phyloP scores from a whole-genome alignment of 1,140 invertebrate genomes.

The Parasteatoda tepidariorum region DNA sequence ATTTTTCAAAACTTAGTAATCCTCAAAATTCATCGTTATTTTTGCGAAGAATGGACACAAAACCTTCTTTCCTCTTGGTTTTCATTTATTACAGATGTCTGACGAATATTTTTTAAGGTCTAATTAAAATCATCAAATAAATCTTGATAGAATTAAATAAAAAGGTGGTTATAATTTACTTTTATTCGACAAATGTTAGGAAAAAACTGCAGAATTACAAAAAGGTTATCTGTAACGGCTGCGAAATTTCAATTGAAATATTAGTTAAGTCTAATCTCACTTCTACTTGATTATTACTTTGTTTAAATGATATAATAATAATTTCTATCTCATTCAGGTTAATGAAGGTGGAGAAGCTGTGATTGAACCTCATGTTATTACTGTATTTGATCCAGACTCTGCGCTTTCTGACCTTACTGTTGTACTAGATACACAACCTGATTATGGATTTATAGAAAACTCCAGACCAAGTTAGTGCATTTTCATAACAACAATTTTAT shows the following conservation, averaged over 20 bases:
- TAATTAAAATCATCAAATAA: too few relatives aligned
- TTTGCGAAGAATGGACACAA: too few relatives aligned
- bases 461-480: constrained; percentile 32
- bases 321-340: constrained; percentile 22
- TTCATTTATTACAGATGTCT: too few relatives aligned
- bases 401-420: constrained; percentile 19
- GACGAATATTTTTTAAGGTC: too few relatives aligned
- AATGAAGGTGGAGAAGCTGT: constrained; percentile 46
- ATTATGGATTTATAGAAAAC: constrained; percentile 55
- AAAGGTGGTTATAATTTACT: too few relatives aligned
- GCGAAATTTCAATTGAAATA: neutral
- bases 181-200: too few relatives aligned
- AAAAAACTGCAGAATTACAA: too few relatives aligned
- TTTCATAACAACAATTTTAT: too few relatives aligned
- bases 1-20: too few relatives aligned
- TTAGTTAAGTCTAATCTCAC: neutral
- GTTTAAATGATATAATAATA: neutral
- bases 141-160: too few relatives aligned
- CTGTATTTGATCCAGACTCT: constrained; percentile 49
- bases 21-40: too few relatives aligned
- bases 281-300: neutral
- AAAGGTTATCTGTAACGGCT: neutral
- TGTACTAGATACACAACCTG: constrained; percentile 36
- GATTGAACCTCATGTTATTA: constrained; percentile 26
- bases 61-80: too few relatives aligned